Base-by-base conservation (phyloP, 30 jellyfish, hydroid and myxozoan species). In the Mastigias papua region DNA sequence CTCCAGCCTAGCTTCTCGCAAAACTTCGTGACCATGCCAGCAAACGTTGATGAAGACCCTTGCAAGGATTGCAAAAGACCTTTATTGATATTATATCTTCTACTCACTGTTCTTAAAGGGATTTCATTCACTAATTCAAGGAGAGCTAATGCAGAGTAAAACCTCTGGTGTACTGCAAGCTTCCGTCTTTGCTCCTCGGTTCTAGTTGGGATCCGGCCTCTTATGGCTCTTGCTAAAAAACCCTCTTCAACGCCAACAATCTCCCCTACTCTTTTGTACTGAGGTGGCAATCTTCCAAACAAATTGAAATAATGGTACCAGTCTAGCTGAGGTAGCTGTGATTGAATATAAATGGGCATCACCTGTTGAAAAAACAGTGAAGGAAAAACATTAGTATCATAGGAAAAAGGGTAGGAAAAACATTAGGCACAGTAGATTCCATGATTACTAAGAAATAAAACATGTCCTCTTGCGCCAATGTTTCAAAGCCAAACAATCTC, bases 1-100 rank as follows among this genome's bases (percentile, higher is more conserved):
- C 86, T 71, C 99, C 99, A 95, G 68, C 99, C 99, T 16, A 95
- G 88, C 69, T 95, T 95, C 88, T 95, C 95, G 84, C 99, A 95
- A 83, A 95, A 95, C 80, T 82, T 94, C n/a, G 99, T 95, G 27
- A 95, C 97, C 99, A 95, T 95, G 7, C 99, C 98, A n/a, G 98
- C 98, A 68, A 85, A 95, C 37, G 99, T 95, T 34, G 99, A 80
- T 21, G 99, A 96, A 13, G 99, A 77, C 25, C 81, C 76, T 60
- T 95, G 99, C 73, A 95, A 62, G 22, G 98, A 85, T 71, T 95
- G 99, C 76, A 95, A 77, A 48, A 95, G 92, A 19, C 99, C 99
- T 62, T 92, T 86, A 81, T 78, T 90, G 60, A 95, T 89, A 48
- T 89, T 86, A 66, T 89, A 95, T 7, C 96, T 91, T 23, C 93